Base-by-base conservation (phyloP, 2,113 vertebrate genomes). In the Scatophagus argus region DNA sequence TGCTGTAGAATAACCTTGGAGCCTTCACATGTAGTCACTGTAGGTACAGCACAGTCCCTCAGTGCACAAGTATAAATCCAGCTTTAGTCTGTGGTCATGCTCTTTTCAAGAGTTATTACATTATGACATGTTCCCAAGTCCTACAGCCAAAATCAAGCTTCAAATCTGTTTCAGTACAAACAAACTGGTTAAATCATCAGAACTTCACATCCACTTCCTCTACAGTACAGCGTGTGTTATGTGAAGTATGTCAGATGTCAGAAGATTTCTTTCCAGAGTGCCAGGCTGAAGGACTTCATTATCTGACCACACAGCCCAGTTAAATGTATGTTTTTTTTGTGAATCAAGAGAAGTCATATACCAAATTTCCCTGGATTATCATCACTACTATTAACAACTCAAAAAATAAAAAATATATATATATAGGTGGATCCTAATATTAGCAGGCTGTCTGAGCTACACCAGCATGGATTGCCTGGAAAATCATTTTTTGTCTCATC, bases 161-260 rank as follows among this genome's bases (percentile, higher is more conserved):
- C 25, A 80, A 36, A 73, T 59, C 27, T 34, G 44, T 52, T 34
- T 39, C 17, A 25, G 31, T 47, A 29, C 14, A 21, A 59, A 59
- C 17, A 21, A 49, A 17, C 27, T 16, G 6, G 39, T 19, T 13
- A 72, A 44, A 72, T 65, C 43, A 49, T 51, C 43, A 21, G 14
- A 32, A 73, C 44, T 27, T 49, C n/a, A 25, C 27, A 25, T 34
- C 29, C 25, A 32, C 70, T 25, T 59, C 14, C 12, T 36, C 56
- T 39, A 68, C 39, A 74, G 13, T 51, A 21, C 12, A 36, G 46
- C 21, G 16, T 39, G 39, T 64, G 5, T 44, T 39, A 25, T 55
- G 39, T 63, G 56, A 68, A 64, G 34, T 70, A 59, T 34, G 51
- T 76, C 59, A 54, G n/a, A n/a, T n/a, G n/a, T n/a, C n/a, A n/a